These are phyloP conservation scores for Lithophane leautieri DNA, from an alignment of 2,888 invertebrate species.

Conservation along the genomic window DNA sequence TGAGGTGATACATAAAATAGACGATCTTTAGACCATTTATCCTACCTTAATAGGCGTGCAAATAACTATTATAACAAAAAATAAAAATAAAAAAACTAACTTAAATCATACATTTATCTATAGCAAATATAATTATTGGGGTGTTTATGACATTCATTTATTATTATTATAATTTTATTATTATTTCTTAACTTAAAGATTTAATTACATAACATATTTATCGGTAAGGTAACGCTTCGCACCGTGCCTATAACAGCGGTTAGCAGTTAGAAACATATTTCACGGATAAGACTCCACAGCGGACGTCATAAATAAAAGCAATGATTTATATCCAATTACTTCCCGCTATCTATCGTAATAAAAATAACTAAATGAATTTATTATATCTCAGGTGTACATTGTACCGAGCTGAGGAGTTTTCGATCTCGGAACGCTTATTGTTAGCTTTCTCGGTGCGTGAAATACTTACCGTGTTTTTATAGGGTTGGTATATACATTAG, in stretches of 20 bases:
- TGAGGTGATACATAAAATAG: too few relatives aligned
- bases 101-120: too few relatives aligned
- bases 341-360: conserved; percentile 72
- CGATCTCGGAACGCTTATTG: conserved; percentile 10
- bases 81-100: too few relatives aligned
- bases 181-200: too few relatives aligned
- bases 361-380: conserved; percentile 74
- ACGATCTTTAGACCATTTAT: too few relatives aligned
- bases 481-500: too few relatives aligned
- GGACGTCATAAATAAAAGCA: conserved; percentile 72
- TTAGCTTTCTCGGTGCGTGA: neutral
- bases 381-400: conserved; percentile 57
- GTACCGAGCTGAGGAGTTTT: conserved; percentile 8
- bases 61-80: too few relatives aligned
- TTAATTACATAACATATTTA: too few relatives aligned
- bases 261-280: conserved; percentile 65
- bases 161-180: too few relatives aligned
- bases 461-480: neutral
- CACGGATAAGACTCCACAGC: conserved; percentile 62
- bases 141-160: too few relatives aligned
- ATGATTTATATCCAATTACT: conserved; percentile 78
- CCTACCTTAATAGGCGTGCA: too few relatives aligned
- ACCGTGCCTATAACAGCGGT: conserved; percentile 31
- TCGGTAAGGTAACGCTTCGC: conserved; percentile 14
- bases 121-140: too few relatives aligned